Conservation (phyloP, 2,113 vertebrate genomes). For the Bubalus kerabau region DNA sequence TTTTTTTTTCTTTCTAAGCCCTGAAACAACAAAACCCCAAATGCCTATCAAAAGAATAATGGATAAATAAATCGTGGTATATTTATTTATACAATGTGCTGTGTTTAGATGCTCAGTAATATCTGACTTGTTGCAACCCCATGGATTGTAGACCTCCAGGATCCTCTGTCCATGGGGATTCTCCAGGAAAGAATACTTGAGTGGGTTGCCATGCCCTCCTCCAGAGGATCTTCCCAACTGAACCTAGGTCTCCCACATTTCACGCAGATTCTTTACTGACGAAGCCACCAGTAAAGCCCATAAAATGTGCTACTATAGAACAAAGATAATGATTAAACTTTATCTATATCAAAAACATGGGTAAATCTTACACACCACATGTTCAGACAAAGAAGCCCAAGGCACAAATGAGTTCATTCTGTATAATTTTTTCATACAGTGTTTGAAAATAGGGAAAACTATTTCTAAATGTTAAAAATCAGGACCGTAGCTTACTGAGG, state of each 20-base stretch:
- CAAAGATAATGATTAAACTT: neutral
- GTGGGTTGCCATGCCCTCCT: neutral
- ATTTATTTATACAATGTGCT: neutral
- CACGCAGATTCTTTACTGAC: fast-evolving
- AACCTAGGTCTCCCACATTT: neutral
- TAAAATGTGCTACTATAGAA: neutral
- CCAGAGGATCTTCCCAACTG: neutral
- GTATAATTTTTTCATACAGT: neutral
- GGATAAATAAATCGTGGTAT: neutral
- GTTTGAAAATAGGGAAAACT: neutral
- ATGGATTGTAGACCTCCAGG: neutral
- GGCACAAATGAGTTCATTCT: neutral
- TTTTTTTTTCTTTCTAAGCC: neutral
- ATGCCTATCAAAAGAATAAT: neutral
- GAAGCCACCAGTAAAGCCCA: neutral
- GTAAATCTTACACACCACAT: neutral
- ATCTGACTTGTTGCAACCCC: neutral
- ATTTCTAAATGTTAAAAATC: neutral
- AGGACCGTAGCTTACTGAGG: neutral
- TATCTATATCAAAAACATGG: neutral
- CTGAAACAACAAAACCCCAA: neutral
- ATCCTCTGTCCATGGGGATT: neutral
- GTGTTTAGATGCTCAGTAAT: neutral
- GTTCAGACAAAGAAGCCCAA: neutral
- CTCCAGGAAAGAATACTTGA: neutral